Percentiles rank a stretch among this genome's conserved stretches.
Evolutionary conservation across 2,113 vertebrate species (phyloP).

Genomic region (Megaptera novaeangliae): DNA sequence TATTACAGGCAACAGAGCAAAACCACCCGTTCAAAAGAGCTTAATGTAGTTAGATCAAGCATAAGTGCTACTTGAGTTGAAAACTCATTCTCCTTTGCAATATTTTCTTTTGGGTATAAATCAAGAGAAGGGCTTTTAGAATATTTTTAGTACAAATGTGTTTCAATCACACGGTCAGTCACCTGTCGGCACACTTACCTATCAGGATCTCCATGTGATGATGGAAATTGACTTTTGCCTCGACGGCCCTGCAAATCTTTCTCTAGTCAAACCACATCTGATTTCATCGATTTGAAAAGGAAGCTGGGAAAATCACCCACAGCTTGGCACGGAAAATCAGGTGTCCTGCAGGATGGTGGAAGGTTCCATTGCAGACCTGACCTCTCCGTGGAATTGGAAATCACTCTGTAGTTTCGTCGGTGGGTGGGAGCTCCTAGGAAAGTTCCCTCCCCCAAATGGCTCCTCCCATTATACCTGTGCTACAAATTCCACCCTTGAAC

Average conservation of each 20-base stretch:
- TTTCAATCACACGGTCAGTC: background rate
- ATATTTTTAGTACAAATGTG: background rate
- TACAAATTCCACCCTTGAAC: too few species aligned
- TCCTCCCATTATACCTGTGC: rapidly evolving
- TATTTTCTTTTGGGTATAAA: slow-evolving; percentile 26
- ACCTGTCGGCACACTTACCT: background rate
- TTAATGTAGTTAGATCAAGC: slow-evolving; percentile 49
- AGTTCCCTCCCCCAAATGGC: background rate
- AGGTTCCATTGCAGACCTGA: background rate
- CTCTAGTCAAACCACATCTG: rapidly evolving
- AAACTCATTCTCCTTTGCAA: slow-evolving; percentile 30
- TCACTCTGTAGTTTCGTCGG: rapidly evolving
- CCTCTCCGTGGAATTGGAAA: rapidly evolving
- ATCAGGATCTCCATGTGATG: background rate
- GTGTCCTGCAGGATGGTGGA: rapidly evolving
- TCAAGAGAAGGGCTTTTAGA: slow-evolving; percentile 54
- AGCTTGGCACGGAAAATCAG: background rate
- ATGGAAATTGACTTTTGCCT: background rate
- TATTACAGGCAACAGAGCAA: slow-evolving; percentile 36
- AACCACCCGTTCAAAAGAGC: slow-evolving; percentile 16
- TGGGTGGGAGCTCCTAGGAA: background rate
- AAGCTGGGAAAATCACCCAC: background rate
- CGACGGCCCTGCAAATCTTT: background rate
- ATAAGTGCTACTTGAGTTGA: slow-evolving; percentile 49
- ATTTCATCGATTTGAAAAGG: background rate